Percentiles rank a stretch among this genome's conserved stretches.
phyloP scores from a whole-genome alignment of 2,113 vertebrate species.

The Nymphicus hollandicus region DNA sequence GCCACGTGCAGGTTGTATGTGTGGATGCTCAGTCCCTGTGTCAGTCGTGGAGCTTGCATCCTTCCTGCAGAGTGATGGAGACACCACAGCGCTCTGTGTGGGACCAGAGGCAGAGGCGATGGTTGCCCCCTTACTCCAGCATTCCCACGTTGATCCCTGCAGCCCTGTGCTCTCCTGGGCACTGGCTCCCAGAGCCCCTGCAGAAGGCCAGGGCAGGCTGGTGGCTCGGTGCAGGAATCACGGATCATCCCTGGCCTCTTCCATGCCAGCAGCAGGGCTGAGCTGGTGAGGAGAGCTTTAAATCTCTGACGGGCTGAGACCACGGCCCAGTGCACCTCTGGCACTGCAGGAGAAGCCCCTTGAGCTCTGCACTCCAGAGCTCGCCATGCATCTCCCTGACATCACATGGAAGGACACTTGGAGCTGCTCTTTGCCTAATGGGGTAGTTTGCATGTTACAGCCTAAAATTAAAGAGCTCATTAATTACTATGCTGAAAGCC shows the following conservation, averaged over 20 bases:
- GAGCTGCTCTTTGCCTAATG: background rate
- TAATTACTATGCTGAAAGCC: constrained; percentile 24
- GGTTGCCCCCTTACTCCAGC: background rate
- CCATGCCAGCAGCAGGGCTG: background rate
- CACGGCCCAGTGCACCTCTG: fast-evolving
- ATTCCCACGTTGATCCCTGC: background rate
- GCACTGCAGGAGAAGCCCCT: background rate
- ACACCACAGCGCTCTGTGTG: background rate
- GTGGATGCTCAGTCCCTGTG: background rate
- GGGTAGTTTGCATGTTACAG: constrained; percentile 25
- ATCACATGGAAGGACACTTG: background rate
- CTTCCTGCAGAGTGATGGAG: background rate
- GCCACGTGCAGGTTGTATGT: fast-evolving
- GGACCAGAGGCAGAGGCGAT: background rate
- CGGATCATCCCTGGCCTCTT: background rate
- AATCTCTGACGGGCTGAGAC: fast-evolving
- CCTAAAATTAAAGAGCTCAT: constrained; percentile 41
- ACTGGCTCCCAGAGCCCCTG: background rate
- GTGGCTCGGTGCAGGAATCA: background rate
- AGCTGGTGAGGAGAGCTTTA: background rate
- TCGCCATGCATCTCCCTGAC: background rate
- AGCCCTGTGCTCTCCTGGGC: fast-evolving
- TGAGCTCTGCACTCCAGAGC: background rate
- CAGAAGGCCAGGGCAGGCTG: background rate
- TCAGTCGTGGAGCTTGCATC: fast-evolving